phyloP scores from a whole-genome alignment of 2,797 vertebrate species.

The Takifugu ocellatus region DNA sequence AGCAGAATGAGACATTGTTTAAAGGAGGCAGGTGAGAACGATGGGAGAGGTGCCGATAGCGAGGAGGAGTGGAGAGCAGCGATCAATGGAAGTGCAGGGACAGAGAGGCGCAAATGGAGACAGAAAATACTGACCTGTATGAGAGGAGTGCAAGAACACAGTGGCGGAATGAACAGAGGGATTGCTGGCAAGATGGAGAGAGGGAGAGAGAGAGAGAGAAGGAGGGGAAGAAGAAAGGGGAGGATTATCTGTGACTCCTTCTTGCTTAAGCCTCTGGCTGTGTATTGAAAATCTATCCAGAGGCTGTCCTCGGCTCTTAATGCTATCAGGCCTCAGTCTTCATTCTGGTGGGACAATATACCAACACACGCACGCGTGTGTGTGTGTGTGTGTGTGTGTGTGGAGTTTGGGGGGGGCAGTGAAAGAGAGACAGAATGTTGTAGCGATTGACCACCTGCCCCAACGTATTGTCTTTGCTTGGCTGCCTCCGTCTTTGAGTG shows the following conservation, averaged over 20 bases:
- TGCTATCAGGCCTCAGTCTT: slow-evolving; percentile 54
- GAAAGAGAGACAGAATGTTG: not conserved
- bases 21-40: slow-evolving; percentile 9
- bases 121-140: slow-evolving; percentile 10
- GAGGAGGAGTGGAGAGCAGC: not conserved
- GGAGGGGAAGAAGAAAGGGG: slow-evolving; percentile 34
- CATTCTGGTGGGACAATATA: slow-evolving; percentile 51
- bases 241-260: slow-evolving; percentile 61
- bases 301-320: slow-evolving; percentile 60
- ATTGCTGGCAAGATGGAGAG: slow-evolving; percentile 10
- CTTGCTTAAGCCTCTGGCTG: slow-evolving; percentile 66
- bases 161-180: slow-evolving; percentile 26
- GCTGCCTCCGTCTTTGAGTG: slow-evolving; percentile 30
- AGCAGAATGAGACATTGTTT: slow-evolving; percentile 19
- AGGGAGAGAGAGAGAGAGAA: not conserved
- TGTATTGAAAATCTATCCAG: slow-evolving; percentile 72
- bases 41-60: slow-evolving; percentile 7
- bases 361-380: slow-evolving; percentile 14
- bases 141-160: slow-evolving; percentile 22
- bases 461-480: slow-evolving; percentile 43
- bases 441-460: slow-evolving; percentile 36
- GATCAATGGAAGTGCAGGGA: not conserved
- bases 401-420: slow-evolving; percentile 1
- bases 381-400: slow-evolving; percentile 25
- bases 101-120: slow-evolving; percentile 20